Percentiles rank a stretch among this genome's conserved stretches.
These are phyloP conservation scores for Globodera ellingtonae DNA, from an alignment of 1,140 invertebrate genomes.

Conservation along the genomic window DNA sequence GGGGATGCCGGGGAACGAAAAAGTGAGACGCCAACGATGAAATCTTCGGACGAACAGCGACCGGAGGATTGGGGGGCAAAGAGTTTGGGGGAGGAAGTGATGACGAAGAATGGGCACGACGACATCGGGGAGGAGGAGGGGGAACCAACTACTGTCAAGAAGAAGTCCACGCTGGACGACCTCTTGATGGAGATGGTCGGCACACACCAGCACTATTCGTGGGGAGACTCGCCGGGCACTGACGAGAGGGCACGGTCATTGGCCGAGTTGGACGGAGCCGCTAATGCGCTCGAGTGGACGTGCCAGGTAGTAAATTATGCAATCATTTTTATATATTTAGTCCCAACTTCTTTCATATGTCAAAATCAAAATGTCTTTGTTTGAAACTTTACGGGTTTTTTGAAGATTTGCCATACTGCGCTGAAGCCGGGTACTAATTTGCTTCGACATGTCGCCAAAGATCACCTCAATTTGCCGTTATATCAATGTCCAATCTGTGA, in stretches of 20 bases:
- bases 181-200: conserved; percentile 14
- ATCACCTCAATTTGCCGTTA: conserved; percentile 51
- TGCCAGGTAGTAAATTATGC: conserved; percentile 20
- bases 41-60: conserved; percentile 4
- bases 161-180: background rate
- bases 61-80: conserved; percentile 44
- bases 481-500: conserved; percentile 58
- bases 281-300: conserved; percentile 47
- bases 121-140: background rate
- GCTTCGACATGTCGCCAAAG: conserved; percentile 54
- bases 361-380: too few relatives aligned
- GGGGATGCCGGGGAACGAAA: conserved; percentile 22
- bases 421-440: conserved; percentile 57
- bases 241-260: conserved; percentile 23
- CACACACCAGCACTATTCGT: background rate
- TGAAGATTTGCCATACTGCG: conserved; percentile 48
- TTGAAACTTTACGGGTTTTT: too few relatives aligned
- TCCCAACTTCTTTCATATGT: too few relatives aligned
- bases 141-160: background rate
- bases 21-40: background rate
- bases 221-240: background rate
- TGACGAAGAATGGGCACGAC: background rate
- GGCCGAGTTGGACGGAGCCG: conserved; percentile 12
- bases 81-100: conserved; percentile 38
- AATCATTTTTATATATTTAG: too few relatives aligned